phyloP scores from a whole-genome alignment of 2,113 vertebrate species.

The Notothenia coriiceps region DNA sequence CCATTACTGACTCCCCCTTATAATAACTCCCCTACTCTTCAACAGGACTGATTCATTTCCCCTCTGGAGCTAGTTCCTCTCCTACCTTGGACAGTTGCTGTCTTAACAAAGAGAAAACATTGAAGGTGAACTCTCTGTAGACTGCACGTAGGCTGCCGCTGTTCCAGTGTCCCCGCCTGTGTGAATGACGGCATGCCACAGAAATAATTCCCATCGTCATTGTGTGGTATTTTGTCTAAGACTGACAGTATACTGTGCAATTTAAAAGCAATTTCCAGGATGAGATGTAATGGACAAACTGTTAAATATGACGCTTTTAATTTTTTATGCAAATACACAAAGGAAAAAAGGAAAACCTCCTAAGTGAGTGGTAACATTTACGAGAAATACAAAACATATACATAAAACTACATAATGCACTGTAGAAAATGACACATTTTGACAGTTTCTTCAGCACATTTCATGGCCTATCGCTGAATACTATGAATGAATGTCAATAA shows the following conservation, averaged over 20 bases:
- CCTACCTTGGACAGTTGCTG: neutral
- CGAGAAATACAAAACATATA: conserved; percentile 1
- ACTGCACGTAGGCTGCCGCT: conserved; percentile 26
- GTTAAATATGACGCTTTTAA: conserved; percentile 6
- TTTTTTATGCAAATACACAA: neutral
- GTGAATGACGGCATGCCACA: conserved; percentile 61
- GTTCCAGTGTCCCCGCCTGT: conserved; percentile 38
- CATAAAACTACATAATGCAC: neutral
- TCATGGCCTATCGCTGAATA: conserved; percentile 10
- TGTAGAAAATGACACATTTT: conserved; percentile 10
- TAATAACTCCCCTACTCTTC: conserved; percentile 30
- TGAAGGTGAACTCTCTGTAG: conserved; percentile 16
- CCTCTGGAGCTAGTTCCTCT: neutral
- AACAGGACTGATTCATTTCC: conserved; percentile 4
- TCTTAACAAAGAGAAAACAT: conserved; percentile 10
- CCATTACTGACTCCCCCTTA: neutral
- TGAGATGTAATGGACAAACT: conserved; percentile 8
- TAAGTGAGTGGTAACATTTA: neutral
- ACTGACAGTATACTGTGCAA: conserved; percentile 30
- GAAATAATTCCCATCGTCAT: conserved; percentile 64
- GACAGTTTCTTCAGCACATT: conserved; percentile 22
- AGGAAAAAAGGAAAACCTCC: neutral
- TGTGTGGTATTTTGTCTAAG: conserved; percentile 51
- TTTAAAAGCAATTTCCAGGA: conserved; percentile 49
- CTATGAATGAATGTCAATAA: conserved; percentile 20